Conservation (phyloP, 2,888 invertebrate genomes). For the Eupithecia subfuscata region DNA sequence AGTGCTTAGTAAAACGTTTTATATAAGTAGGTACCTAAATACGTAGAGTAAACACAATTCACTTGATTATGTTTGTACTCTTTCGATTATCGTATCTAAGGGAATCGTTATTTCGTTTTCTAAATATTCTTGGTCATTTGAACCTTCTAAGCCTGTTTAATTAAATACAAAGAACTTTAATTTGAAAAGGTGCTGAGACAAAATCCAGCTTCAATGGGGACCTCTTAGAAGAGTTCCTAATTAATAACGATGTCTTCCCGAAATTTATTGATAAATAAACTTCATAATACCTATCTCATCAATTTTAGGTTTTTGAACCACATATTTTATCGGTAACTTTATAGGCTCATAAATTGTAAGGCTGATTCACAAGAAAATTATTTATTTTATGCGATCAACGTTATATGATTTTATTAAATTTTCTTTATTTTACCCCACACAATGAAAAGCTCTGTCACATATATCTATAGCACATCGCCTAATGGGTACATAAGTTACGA, state of each 20-base stretch:
- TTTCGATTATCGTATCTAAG: not conserved
- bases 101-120: not conserved
- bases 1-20: not conserved
- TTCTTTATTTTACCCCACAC: too few relatives aligned
- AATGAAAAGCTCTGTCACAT: too few relatives aligned
- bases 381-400: too few relatives aligned
- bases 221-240: constrained; percentile 21
- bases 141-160: constrained; percentile 1
- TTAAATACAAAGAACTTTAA: not conserved
- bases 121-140: not conserved
- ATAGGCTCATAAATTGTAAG: too few relatives aligned
- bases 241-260: constrained; percentile 16
- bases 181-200: not conserved
- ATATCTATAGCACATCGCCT: too few relatives aligned
- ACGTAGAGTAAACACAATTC: not conserved
- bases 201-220: constrained; percentile 9
- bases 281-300: not conserved
- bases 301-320: not conserved
- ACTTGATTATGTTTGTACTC: not conserved
- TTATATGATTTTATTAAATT: too few relatives aligned
- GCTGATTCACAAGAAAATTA: too few relatives aligned
- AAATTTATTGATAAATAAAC: constrained; percentile 1
- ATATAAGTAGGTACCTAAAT: not conserved
- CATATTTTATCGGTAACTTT: not conserved
- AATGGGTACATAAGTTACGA: too few relatives aligned